Evolutionary conservation across 2,888 invertebrate genomes (phyloP), one percentile per base, ranked within the genome.

Genomic region (Scrobipalpa atriplicella): DNA sequence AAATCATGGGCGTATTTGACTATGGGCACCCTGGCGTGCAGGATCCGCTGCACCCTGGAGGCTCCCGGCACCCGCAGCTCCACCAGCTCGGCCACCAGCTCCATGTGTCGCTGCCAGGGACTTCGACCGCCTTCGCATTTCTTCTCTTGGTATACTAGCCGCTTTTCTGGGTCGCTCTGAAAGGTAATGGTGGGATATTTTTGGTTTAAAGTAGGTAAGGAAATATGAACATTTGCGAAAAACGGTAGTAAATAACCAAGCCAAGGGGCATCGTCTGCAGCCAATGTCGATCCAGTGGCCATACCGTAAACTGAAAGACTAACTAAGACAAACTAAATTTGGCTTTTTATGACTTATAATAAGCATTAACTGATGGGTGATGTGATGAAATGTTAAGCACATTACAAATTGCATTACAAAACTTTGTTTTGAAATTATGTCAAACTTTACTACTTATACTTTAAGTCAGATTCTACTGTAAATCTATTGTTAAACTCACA

Each of bases 21-120:
- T 71, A 99, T 98, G 7, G 98, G 98, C 58, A 98, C 97, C 47
- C 97, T 91, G 0, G 98, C 98, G 78, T 96, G 95, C 43, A 98
- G 90, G 74, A 98, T 97, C 70, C 95, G 93, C 69, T 94, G 87
- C 18, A 97, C 95, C 72, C 95, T 94, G 1, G 89, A 83, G 68
- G 95, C 95, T 13, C 97, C 97, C 0, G 97, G 96, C 65, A 96
- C 83, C 77, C 97, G 95, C 65, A 95, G 83, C 77, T 96, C 95
- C 72, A 98, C 85, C 69, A 96, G 82, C 76, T 95, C 96, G 0
- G 95, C 96, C 67, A 97, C 89, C 62, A 94, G 85, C 85, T 96
- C 95, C 94, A 98, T 94, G 77, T 96, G 95, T 19, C 95, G 88
- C 83, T 96, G 96, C 52, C 94, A 94, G 69, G 95, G 94, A 1